Conservation (phyloP, 2,888 invertebrate species). For the Ferdinandea cuprea region DNA sequence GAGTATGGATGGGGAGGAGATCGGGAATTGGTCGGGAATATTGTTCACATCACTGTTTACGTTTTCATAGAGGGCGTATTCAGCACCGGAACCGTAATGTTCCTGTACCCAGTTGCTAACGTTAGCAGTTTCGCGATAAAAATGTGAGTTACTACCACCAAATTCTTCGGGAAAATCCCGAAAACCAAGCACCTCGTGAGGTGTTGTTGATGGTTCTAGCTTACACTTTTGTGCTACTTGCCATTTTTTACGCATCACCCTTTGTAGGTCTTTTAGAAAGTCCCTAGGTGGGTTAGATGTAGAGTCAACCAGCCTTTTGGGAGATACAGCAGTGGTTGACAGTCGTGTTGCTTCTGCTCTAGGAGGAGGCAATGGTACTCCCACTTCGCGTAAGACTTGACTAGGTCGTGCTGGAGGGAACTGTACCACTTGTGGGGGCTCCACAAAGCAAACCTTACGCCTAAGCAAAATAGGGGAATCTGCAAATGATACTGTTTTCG, state of each 20-base stretch:
- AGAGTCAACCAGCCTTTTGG: constrained; percentile 89
- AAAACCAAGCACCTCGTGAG: constrained; percentile 95
- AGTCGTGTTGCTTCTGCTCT: constrained; percentile 89
- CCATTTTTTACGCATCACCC: constrained; percentile 97
- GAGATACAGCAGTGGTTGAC: constrained; percentile 86
- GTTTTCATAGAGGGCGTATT: constrained; percentile 87
- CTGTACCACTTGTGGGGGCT: constrained; percentile 79
- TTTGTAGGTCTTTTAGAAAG: constrained; percentile 93
- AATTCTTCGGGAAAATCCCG: constrained; percentile 88
- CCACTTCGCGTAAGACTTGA: constrained; percentile 55
- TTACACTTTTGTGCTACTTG: constrained; percentile 96
- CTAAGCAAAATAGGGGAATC: constrained; percentile 83
- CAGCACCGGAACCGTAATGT: constrained; percentile 87
- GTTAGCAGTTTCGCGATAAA: constrained; percentile 86
- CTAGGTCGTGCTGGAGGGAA: constrained; percentile 77
- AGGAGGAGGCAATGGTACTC: constrained; percentile 88
- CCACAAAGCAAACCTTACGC: constrained; percentile 83
- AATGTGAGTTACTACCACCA: constrained; percentile 79
- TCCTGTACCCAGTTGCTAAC: constrained; percentile 96
- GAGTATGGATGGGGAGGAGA: constrained; percentile 70
- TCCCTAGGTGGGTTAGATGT: constrained; percentile 90
- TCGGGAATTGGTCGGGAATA: constrained; percentile 65
- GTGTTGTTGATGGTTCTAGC: constrained; percentile 92
- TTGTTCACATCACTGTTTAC: constrained; percentile 83
- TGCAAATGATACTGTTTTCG: constrained; percentile 82